Percentiles rank a stretch among this genome's conserved stretches.
phyloP scores from a whole-genome alignment of 2,888 invertebrate species.

The Prosopocoilus inquinatus region DNA sequence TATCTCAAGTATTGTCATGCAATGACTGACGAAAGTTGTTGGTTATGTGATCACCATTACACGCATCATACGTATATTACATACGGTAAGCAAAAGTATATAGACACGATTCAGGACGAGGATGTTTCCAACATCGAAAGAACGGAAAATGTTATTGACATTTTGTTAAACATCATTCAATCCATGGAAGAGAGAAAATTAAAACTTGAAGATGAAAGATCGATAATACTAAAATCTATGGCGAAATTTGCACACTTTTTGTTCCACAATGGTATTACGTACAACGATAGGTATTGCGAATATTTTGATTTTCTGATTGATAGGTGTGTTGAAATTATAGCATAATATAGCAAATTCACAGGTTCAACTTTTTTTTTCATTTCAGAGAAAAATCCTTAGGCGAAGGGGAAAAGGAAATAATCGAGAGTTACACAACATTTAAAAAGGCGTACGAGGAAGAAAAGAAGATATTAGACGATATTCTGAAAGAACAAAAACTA shows the following conservation, averaged over 20 bases:
- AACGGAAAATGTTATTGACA: neutral
- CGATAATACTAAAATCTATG: conserved; percentile 33
- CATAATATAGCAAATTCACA: too few species aligned
- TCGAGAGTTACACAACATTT: conserved; percentile 31
- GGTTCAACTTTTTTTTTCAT: too few species aligned
- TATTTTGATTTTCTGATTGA: conserved; percentile 41
- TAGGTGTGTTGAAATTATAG: too few species aligned
- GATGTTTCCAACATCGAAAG: conserved; percentile 22
- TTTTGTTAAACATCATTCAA: neutral
- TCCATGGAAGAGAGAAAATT: neutral
- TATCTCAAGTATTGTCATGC: conserved; percentile 36
- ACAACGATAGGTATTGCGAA: conserved; percentile 40
- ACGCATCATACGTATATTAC: conserved; percentile 42
- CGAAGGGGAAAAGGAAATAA: conserved; percentile 23
- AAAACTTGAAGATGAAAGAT: conserved; percentile 28
- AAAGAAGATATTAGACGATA: conserved; percentile 32
- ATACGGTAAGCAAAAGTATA: conserved; percentile 35
- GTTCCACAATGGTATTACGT: conserved; percentile 40
- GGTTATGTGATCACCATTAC: conserved; percentile 35
- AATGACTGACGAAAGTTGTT: conserved; percentile 32
- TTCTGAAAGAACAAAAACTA: conserved; percentile 15
- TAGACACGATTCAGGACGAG: conserved; percentile 31
- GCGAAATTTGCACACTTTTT: conserved; percentile 44
- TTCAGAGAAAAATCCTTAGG: conserved; percentile 36
- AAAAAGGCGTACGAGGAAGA: conserved; percentile 33